A percentile compares a stretch with the other conserved stretches of the same genome.
These are phyloP conservation scores for Keiferia lycopersicella DNA, from an alignment of 2,888 invertebrate species.

Conservation along the genomic window DNA sequence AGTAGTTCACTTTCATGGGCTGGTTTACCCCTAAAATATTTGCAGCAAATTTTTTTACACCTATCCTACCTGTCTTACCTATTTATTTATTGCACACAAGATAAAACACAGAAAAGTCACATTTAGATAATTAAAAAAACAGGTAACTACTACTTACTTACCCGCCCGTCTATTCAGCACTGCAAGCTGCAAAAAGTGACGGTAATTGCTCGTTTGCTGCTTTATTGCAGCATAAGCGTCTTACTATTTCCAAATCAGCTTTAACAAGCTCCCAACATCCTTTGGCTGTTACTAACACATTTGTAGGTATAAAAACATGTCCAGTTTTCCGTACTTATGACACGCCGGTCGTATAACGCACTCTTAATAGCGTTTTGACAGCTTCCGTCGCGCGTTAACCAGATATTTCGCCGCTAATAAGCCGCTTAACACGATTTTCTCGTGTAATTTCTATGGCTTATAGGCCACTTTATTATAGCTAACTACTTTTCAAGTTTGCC, in stretches of 20 bases:
- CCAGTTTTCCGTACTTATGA: conserved; percentile 1
- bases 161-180: too few relatives aligned
- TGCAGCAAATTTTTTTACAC: too few relatives aligned
- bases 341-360: conserved; percentile 24
- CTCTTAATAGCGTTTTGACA: conserved; percentile 55
- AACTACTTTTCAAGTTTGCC: too few relatives aligned
- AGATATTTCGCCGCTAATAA: conserved; percentile 56
- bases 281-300: conserved; percentile 1
- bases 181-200: not conserved
- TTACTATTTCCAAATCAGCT: conserved; percentile 2
- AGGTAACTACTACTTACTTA: too few relatives aligned
- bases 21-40: too few relatives aligned
- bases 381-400: conserved; percentile 55
- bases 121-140: too few relatives aligned
- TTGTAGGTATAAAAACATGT: not conserved
- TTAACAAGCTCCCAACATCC: conserved; percentile 10
- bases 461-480: conserved; percentile 31
- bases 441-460: conserved; percentile 45
- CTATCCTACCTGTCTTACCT: too few relatives aligned
- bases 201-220: conserved; percentile 2
- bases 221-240: not conserved
- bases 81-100: too few relatives aligned
- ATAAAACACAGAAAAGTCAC: too few relatives aligned
- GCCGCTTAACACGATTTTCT: conserved; percentile 43
- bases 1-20: too few relatives aligned